Evolutionary conservation across 2,113 vertebrate species (phyloP).

Genomic region (Burhinus oedicnemus): DNA sequence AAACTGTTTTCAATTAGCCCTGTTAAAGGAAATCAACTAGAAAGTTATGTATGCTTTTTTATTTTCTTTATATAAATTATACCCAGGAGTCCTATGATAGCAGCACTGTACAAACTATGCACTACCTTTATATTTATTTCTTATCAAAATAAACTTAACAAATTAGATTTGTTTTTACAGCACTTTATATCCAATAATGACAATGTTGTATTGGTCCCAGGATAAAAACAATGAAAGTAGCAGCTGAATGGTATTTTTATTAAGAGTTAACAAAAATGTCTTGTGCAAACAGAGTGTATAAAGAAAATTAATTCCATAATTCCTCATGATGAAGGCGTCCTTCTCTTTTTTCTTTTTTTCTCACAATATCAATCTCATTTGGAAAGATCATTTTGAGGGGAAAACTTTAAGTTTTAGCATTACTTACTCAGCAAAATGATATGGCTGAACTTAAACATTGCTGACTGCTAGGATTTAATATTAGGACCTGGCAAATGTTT

Average conservation of each 20-base stretch:
- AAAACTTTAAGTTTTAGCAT: constrained; percentile 50
- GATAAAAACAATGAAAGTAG: constrained; percentile 69
- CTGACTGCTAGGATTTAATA: constrained; percentile 49
- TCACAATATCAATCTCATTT: constrained; percentile 64
- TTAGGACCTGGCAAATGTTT: constrained; percentile 52
- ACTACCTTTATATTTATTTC: constrained; percentile 74
- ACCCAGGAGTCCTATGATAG: constrained; percentile 68
- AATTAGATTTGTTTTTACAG: constrained; percentile 73
- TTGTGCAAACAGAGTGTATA: constrained; percentile 52
- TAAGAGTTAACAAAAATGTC: constrained; percentile 71
- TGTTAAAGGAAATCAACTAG: constrained; percentile 69
- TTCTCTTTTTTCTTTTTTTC: constrained; percentile 41
- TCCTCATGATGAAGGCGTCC: constrained; percentile 49
- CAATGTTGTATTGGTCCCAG: constrained; percentile 67
- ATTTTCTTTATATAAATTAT: constrained; percentile 75
- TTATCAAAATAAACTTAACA: constrained; percentile 76
- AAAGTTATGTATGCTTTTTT: constrained; percentile 71
- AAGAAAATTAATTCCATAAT: constrained; percentile 72
- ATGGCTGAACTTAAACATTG: constrained; percentile 17
- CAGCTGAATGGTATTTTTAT: constrained; percentile 69
- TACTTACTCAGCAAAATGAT: constrained; percentile 52
- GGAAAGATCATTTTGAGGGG: constrained; percentile 32
- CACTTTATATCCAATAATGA: constrained; percentile 71
- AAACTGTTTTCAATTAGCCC: constrained; percentile 78
- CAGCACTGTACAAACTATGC: constrained; percentile 62